Evolutionary conservation across 2,888 invertebrate species (phyloP), one percentile per base, ranked within the genome.

Genomic region (Oxyteleia sp.): DNA sequence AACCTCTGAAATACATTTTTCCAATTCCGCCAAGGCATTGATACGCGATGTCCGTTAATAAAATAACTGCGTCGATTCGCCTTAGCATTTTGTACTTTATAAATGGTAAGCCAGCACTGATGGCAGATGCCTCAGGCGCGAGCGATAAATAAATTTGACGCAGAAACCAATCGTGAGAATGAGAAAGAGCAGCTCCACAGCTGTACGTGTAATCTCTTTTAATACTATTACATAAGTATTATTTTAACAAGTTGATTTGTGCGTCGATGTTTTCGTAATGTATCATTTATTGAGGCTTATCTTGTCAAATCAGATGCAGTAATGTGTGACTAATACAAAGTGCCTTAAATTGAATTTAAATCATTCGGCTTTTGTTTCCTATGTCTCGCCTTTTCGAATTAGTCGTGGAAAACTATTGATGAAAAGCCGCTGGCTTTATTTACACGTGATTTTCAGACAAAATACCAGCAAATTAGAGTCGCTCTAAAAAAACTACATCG

Each of bases 131-230:
- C 72, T 53, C 32, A 61, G 61, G 61, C 61, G 51, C 20, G 51
- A 61, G 8, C 43, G 53, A 72, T 72, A 72, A 61, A 72, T 72
- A 72, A 72, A 72, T 61, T 72, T 61, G 51, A 72, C 72, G 53
- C 51, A 51, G 51, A 61, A 51, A 43, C 29, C 20, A 72, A 61
- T 72, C 72, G 47, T 59, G 71, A 71, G 71, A 71, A 49, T 71
- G 23, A 71, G 71, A 71, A 71, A 49, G 38, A 59, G 23, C 51
- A 47, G 47, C 61, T 57, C 13, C n/a, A 0, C 20, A 8, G 43
- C 23, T 59, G 8, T 16, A 20, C 16, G 53, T 35, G 20, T 51
- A 71, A 51, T 49, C 23, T 59, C 26, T 38, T 49, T 59, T 49
- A 49, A 59, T 45, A 20, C 43, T 32, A 53, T 74, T 63, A 55